phyloP scores from a whole-genome alignment of 2,113 vertebrate species.

The Pandion haliaetus region DNA sequence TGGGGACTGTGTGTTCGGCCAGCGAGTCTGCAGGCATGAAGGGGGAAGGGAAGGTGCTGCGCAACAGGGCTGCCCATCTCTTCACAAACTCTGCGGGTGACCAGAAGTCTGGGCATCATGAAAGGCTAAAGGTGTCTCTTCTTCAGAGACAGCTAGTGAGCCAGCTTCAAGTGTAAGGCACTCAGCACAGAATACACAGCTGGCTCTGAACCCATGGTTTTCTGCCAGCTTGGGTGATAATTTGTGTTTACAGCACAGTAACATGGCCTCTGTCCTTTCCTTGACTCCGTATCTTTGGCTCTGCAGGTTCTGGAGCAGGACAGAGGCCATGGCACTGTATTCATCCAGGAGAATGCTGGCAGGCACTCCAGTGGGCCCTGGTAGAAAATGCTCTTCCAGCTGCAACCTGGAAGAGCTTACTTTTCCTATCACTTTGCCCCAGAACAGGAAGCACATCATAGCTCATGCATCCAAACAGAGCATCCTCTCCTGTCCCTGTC shows the following conservation, averaged over 20 bases:
- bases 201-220: not conserved
- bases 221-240: not conserved
- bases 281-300: not conserved
- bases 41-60: not conserved
- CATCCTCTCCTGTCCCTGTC: not conserved
- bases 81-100: not conserved
- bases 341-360: not conserved
- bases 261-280: not conserved
- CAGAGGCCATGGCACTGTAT: not conserved
- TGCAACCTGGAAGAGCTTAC: not conserved
- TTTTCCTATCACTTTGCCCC: not conserved
- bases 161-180: not conserved
- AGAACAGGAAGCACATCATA: not conserved
- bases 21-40: fast-evolving
- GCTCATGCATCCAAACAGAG: not conserved
- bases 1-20: not conserved
- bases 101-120: not conserved
- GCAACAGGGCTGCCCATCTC: not conserved
- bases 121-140: not conserved
- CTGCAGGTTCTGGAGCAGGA: not conserved
- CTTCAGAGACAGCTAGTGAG: not conserved
- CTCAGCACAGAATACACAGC: not conserved
- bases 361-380: not conserved
- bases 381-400: not conserved
- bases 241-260: not conserved